Evolutionary conservation across 1,140 invertebrate species (phyloP), one percentile per base, ranked within the genome.

Genomic region (Ectropis grisescens): DNA sequence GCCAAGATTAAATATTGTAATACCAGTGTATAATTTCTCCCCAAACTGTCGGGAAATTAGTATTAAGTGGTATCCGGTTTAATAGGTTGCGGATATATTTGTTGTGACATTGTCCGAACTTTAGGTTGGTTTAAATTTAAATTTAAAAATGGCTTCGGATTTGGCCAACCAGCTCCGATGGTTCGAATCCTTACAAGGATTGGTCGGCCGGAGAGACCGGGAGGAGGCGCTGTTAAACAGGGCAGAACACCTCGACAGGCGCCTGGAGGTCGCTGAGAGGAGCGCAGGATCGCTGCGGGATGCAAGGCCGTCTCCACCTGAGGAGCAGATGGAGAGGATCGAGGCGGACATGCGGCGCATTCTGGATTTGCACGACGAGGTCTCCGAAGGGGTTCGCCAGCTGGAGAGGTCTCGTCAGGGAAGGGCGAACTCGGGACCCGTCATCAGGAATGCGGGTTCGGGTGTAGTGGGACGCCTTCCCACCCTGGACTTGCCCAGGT

Each of bases 131-230:
- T n/a, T n/a, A n/a, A n/a, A n/a, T 32, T 28, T 38, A 13, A 29
- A 24, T 24, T 19, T 13, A 13, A 34, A 31, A 32, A 32, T 15
- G n/a, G n/a, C n/a, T n/a, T n/a, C n/a, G n/a, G n/a, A n/a, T n/a
- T n/a, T n/a, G n/a, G n/a, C n/a, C n/a, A n/a, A n/a, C n/a, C n/a
- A n/a, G n/a, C n/a, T n/a, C n/a, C n/a, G n/a, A n/a, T n/a, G n/a
- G n/a, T n/a, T n/a, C n/a, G n/a, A n/a, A n/a, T n/a, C n/a, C n/a
- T 22, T 22, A 22, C 19, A 9, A 22, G 4, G 19, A 22, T 22
- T 22, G 19, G 19, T 22, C 19, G 19, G 9, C 4, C 19, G 19
- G n/a, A n/a, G n/a, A n/a, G 19, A 22, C 9, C 19, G 19, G 4
- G 19, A 22, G 9, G 19, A 22, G 4, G 19, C 19, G 9, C 19